Evolutionary conservation across 2,113 vertebrate species (phyloP), one percentile per base, ranked within the genome.

Genomic region (Poicephalus gulielmi): DNA sequence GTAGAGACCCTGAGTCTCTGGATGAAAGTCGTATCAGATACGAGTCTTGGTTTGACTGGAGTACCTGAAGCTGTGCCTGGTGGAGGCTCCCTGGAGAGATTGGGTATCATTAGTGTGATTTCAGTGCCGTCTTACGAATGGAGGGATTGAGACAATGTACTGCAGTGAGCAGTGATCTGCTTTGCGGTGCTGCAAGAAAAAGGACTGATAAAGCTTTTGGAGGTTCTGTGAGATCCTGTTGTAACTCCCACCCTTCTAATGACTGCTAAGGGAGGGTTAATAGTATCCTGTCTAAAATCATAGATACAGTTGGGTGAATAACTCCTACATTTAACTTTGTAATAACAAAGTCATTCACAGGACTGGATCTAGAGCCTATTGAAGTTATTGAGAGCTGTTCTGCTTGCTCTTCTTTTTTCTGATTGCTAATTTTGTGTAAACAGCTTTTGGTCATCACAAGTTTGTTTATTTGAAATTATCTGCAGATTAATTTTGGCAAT

Each of bases 401-500:
- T 79, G 71, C 70, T 86, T 7, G 28, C 71, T 90, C 41, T 39
- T 52, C 55, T 78, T 46, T 13, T 46, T 46, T 24, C 79, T 90
- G 83, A 77, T 92, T 95, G 89, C 92, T 95, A 70, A 71, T 94
- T 91, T 77, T 94, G 73, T 94, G 83, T n/a, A 74, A 94, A 86
- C 73, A 95, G 77, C 92, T 94, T 31, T 88, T 13, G 88, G 69
- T 89, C 83, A 92, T 64, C 91, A 35, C 46, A 11, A 84, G 78
- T 82, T 71, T 95, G 91, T 91, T 94, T 86, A 59, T 86, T 78
- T 91, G 86, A n/a, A 92, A 86, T 89, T 86, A 86, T 91, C 84
- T 82, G 25, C 64, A 13, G 69, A 68, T 91, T 55, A 47, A 82
- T 83, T 76, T 60, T 17, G 73, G 64, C 41, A 87, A 86, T 84